Conservation (phyloP, 2,888 invertebrate genomes). For the Matsumyia berberina region DNA sequence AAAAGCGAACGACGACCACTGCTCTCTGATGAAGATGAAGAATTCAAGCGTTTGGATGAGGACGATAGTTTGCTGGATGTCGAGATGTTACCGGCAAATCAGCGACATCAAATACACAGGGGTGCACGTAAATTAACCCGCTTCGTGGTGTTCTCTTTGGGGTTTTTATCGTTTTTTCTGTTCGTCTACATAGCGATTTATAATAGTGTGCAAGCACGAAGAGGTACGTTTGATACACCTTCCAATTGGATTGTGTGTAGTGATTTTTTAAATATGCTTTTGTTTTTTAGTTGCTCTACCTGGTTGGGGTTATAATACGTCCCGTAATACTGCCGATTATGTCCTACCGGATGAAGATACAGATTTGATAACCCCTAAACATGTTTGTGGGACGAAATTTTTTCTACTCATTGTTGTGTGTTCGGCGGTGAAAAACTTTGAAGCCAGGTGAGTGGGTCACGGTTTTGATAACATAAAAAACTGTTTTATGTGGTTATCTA, state of each 20-base stretch:
- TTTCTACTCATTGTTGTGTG: conserved; percentile 91
- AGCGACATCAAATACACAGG: conserved; percentile 78
- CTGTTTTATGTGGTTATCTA: no score
- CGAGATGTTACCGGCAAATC: conserved; percentile 76
- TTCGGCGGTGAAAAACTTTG: conserved; percentile 89
- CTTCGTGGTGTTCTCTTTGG: conserved; percentile 77
- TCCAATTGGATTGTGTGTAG: background rate
- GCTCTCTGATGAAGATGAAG: conserved; percentile 60
- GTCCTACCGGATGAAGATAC: conserved; percentile 89
- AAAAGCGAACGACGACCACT: conserved; percentile 52
- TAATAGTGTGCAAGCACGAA: conserved; percentile 80
- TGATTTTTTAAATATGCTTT: conserved; percentile 3
- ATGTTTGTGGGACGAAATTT: conserved; percentile 85
- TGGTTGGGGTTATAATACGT: conserved; percentile 91
- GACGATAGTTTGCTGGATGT: conserved; percentile 31
- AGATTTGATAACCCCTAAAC: conserved; percentile 87
- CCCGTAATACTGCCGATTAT: conserved; percentile 89
- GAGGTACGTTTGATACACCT: conserved; percentile 78
- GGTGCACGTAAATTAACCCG: conserved; percentile 79
- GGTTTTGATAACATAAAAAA: no score
- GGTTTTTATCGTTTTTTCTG: conserved; percentile 78
- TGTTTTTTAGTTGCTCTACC: conserved; percentile 84
- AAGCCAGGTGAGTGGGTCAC: conserved; percentile 85
- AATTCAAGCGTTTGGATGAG: conserved; percentile 41
- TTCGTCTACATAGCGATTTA: conserved; percentile 81